A percentile compares a stretch with the other conserved stretches of the same genome.
Conservation (phyloP, 2,113 vertebrate species). For the Paradisaea rubra region DNA sequence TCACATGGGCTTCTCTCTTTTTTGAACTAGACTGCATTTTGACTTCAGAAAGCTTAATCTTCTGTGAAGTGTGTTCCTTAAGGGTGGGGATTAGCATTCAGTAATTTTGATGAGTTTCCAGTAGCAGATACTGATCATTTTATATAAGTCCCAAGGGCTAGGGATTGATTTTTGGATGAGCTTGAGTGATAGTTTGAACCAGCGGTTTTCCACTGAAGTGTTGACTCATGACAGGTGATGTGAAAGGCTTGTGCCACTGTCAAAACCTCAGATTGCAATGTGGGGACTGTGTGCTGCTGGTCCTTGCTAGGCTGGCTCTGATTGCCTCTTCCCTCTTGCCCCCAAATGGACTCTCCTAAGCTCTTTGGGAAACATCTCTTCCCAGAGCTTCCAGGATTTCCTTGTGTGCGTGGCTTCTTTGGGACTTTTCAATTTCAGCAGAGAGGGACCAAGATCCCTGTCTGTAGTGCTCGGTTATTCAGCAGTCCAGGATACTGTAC, state of each 20-base stretch:
- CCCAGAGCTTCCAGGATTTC: not conserved
- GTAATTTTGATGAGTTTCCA: not conserved
- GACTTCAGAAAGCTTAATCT: not conserved
- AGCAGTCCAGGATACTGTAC: not conserved
- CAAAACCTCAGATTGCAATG: fast-evolving
- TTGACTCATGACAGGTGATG: not conserved
- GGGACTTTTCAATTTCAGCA: not conserved
- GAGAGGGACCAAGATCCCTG: not conserved
- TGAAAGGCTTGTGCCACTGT: not conserved
- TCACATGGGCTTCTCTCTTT: not conserved
- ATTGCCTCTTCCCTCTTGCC: not conserved
- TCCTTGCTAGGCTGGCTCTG: not conserved
- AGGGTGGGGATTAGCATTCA: not conserved
- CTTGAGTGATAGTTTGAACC: not conserved
- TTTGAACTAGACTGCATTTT: not conserved
- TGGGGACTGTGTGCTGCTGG: not conserved
- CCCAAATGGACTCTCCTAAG: not conserved
- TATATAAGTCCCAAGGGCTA: not conserved
- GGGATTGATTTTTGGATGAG: not conserved
- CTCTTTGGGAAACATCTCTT: not conserved
- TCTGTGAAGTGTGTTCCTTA: not conserved
- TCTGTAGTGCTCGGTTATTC: not conserved
- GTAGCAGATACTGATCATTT: not conserved
- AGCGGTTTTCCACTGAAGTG: not conserved
- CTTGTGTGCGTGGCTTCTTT: not conserved